phyloP scores from a whole-genome alignment of 2,888 invertebrate genomes.

The Ischnus inquisitorius region DNA sequence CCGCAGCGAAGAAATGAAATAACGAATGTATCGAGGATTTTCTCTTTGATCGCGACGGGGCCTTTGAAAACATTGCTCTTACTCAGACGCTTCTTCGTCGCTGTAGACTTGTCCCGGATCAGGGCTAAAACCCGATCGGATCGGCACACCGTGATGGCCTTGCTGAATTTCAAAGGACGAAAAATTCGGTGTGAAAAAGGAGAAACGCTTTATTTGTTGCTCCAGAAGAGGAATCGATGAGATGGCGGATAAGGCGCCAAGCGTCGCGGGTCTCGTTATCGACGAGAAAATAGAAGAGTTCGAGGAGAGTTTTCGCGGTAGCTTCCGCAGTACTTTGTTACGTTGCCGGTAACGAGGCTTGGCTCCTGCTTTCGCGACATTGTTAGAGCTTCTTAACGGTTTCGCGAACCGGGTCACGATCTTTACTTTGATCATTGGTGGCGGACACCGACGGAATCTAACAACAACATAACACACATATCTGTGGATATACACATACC shows the following conservation, averaged over 20 bases:
- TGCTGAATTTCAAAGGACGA: conserved; percentile 13
- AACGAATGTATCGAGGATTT: neutral
- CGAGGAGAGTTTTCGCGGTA: conserved; percentile 17
- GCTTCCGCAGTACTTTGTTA: conserved; percentile 7
- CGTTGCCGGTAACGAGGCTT: conserved; percentile 55
- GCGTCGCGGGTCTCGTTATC: conserved; percentile 60
- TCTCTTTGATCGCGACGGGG: neutral
- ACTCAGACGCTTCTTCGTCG: neutral
- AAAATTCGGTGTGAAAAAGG: conserved; percentile 39
- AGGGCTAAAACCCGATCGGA: conserved; percentile 3
- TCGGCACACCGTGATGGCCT: neutral
- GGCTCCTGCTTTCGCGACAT: conserved; percentile 56
- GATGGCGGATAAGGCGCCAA: conserved; percentile 14
- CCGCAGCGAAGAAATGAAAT: neutral
- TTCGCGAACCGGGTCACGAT: conserved; percentile 36
- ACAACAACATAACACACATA: conserved; percentile 10
- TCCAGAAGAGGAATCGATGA: conserved; percentile 38
- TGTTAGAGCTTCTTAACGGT: conserved; percentile 59
- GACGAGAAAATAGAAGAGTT: conserved; percentile 43
- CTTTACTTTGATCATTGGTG: conserved; percentile 52
- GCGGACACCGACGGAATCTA: conserved; percentile 28
- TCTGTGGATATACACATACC: neutral
- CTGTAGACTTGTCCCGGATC: conserved; percentile 8
- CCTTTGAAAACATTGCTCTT: conserved; percentile 2
- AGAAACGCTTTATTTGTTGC: conserved; percentile 9